phyloP scores from a whole-genome alignment of 2,888 invertebrate genomes.

The Lasioglossum zephyrum region DNA sequence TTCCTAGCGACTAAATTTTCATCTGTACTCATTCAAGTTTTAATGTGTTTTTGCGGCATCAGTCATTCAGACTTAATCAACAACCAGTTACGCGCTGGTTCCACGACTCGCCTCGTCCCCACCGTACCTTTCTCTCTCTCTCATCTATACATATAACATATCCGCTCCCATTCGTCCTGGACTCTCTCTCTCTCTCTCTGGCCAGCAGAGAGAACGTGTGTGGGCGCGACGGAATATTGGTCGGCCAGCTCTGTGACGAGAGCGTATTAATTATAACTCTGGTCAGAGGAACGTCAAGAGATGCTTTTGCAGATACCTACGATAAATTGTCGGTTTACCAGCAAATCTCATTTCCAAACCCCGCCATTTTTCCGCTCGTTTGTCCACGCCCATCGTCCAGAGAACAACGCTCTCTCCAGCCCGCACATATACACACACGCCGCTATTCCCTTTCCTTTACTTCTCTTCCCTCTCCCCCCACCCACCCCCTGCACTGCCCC shows the following conservation, averaged over 20 bases:
- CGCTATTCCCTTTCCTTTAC: conserved; percentile 61
- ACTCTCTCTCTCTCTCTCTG: conserved; percentile 25
- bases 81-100: conserved; percentile 77
- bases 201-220: conserved; percentile 46
- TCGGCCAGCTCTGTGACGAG: conserved; percentile 80
- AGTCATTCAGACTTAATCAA: conserved; percentile 84
- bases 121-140: not conserved
- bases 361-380: conserved; percentile 79
- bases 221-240: conserved; percentile 78
- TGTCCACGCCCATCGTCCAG: conserved; percentile 74
- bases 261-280: conserved; percentile 84
- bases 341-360: conserved; percentile 84
- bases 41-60: conserved; percentile 84
- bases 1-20: conserved; percentile 83
- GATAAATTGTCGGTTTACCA: conserved; percentile 85
- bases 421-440: not conserved
- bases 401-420: conserved; percentile 56
- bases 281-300: conserved; percentile 83
- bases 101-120: conserved; percentile 37
- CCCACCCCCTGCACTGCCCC: not conserved
- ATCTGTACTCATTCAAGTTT: conserved; percentile 84
- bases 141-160: conserved; percentile 12
- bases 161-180: conserved; percentile 62
- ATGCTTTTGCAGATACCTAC: conserved; percentile 82
- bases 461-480: not conserved